phyloP scores from a whole-genome alignment of 2,797 vertebrate genomes.

The Intellagama lesueurii region DNA sequence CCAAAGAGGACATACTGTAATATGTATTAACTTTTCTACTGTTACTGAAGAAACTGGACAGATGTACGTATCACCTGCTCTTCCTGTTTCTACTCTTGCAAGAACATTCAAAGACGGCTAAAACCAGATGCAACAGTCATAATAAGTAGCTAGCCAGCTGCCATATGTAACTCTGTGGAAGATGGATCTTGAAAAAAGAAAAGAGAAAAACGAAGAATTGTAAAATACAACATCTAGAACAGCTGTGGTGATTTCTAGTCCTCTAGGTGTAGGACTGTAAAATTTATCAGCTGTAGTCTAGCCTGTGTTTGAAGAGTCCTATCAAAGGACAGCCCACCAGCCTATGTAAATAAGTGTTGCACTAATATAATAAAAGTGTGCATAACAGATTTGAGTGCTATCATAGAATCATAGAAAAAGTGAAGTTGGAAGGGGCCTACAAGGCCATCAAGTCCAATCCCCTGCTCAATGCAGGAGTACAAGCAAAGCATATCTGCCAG shows the following conservation, averaged over 20 bases:
- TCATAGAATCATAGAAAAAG: neutral
- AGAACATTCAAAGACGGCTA: neutral
- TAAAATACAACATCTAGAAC: neutral
- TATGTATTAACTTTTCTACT: neutral
- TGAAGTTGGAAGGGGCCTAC: neutral
- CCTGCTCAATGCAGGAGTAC: no score
- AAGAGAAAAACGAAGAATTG: neutral
- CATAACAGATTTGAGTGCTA: neutral
- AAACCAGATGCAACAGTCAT: neutral
- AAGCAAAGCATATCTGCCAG: no score
- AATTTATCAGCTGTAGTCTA: no score
- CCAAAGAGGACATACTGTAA: neutral
- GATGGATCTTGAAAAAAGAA: neutral
- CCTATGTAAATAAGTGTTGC: neutral
- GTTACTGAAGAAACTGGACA: neutral
- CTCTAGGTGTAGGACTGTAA: neutral
- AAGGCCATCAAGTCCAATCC: no score
- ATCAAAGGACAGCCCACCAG: neutral
- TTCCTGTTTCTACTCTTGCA: neutral
- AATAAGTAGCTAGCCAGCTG: no score
- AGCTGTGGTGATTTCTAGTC: neutral
- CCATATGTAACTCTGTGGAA: neutral
- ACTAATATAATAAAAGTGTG: neutral
- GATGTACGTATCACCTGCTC: no score
- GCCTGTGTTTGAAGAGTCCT: neutral